Evolutionary conservation across 2,113 vertebrate species (phyloP).

Genomic region (western clawed frog (Xenopus tropicalis)): UCB_Xtro_10.0 CM004445.2:30639001-30639500

Average conservation of each 20-base stretch:
- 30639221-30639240: slow-evolving; percentile 41
- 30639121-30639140: slow-evolving; percentile 24
- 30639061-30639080: slow-evolving; percentile 1
- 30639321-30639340: slow-evolving; percentile 40
- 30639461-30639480: not conserved
- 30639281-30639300: slow-evolving; percentile 44
- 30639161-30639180: not conserved
- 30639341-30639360: slow-evolving; percentile 45
- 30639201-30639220: slow-evolving; percentile 21
- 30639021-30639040: slow-evolving; percentile 30
- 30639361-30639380: slow-evolving; percentile 47
- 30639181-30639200: slow-evolving; percentile 25
- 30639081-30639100: slow-evolving; percentile 29
- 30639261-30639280: slow-evolving; percentile 37
- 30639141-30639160: slow-evolving; percentile 10
- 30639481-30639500: not conserved
- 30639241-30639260: slow-evolving; percentile 30
- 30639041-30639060: slow-evolving; percentile 35
- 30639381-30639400: slow-evolving; percentile 36
- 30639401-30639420: slow-evolving; percentile 44
- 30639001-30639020: slow-evolving; percentile 29
- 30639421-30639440: slow-evolving; percentile 36
- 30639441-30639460: slow-evolving; percentile 14
- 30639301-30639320: slow-evolving; percentile 47
- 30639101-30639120: slow-evolving; percentile 29